phyloP scores from a whole-genome alignment of 2,888 invertebrate species.

The Polyommatus icarus region DNA sequence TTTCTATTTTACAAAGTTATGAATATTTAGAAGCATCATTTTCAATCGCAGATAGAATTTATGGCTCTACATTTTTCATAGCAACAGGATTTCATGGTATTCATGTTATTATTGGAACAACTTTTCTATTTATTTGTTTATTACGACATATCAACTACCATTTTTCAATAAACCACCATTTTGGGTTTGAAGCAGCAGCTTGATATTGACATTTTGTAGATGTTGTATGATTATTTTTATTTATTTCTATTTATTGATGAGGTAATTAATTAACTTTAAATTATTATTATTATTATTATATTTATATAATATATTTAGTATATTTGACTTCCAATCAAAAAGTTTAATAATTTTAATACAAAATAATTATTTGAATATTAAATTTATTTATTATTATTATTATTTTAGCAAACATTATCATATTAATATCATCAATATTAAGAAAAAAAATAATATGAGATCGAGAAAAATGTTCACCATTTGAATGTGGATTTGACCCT shows the following conservation, averaged over 20 bases:
- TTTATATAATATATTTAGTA: constrained; percentile 86
- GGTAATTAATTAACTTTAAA: constrained; percentile 58
- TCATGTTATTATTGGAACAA: constrained; percentile 83
- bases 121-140: constrained; percentile 57
- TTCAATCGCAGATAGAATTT: constrained; percentile 48
- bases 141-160: constrained; percentile 58
- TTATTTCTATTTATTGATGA: constrained; percentile 85
- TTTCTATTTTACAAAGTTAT: constrained; percentile 83
- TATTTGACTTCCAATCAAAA: constrained; percentile 87
- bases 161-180: constrained; percentile 61
- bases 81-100: constrained; percentile 88
- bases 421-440: constrained; percentile 71
- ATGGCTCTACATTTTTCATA: constrained; percentile 70
- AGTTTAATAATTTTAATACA: constrained; percentile 79
- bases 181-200: constrained; percentile 66
- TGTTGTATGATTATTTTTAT: constrained; percentile 60
- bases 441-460: constrained; percentile 81
- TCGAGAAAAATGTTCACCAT: constrained; percentile 83
- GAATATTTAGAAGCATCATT: constrained; percentile 84
- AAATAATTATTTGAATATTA: constrained; percentile 77
- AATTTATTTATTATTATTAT: constrained; percentile 57
- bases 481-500: constrained; percentile 77
- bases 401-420: constrained; percentile 69
- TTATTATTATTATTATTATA: constrained; percentile 46
- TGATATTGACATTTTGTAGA: constrained; percentile 72